Evolutionary conservation across 2,113 vertebrate genomes (phyloP).

Genomic region (Arenaria interpres): DNA sequence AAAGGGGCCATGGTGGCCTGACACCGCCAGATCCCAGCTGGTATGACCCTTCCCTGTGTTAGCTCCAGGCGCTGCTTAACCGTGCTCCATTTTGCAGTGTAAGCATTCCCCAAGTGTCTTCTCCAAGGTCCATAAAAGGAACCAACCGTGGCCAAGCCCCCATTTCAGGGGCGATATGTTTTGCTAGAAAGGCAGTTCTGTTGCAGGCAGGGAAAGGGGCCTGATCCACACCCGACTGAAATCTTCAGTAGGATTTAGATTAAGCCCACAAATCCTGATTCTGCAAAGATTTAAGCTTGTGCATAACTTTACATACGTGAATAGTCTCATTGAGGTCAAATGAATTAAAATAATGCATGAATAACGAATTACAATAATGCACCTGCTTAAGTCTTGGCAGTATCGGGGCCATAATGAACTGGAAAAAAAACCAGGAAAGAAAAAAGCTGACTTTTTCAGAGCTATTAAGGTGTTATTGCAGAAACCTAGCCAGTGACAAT

Average conservation of each 20-base stretch:
- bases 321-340: not conserved
- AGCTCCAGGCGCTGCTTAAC: not conserved
- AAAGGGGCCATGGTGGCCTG: not conserved
- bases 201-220: not conserved
- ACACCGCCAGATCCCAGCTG: not conserved
- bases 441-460: not conserved
- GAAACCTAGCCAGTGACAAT: not conserved
- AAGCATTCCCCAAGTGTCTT: not conserved
- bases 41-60: not conserved
- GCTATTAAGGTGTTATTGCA: not conserved
- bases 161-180: fast-evolving
- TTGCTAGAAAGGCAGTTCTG: not conserved
- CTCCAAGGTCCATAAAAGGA: not conserved
- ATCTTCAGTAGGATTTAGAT: conserved; percentile 19
- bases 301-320: conserved; percentile 29
- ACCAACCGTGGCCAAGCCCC: not conserved
- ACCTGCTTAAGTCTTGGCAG: conserved; percentile 6
- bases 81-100: not conserved
- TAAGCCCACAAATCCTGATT: conserved; percentile 41
- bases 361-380: conserved; percentile 21
- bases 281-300: conserved; percentile 34
- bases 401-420: not conserved
- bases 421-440: not conserved
- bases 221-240: not conserved
- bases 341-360: not conserved